Base-by-base conservation (phyloP, 2,797 vertebrate genomes). In the Crotalus adamanteus region DNA sequence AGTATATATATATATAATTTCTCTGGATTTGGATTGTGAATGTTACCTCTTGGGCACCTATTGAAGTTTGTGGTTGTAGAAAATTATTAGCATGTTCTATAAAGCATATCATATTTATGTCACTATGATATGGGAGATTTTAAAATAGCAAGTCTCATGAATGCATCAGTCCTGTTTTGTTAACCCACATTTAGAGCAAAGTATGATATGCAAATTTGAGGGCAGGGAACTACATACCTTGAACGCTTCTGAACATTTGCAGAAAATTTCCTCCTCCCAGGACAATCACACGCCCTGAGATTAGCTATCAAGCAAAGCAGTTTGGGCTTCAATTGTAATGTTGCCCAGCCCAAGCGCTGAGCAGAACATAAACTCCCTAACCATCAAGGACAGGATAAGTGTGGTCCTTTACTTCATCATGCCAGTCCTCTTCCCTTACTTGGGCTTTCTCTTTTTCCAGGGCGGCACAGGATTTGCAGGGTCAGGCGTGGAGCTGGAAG, bases 381-480 rank as follows among this genome's bases (percentile, higher is more conserved):
- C n/a, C 12, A 37, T 6, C n/a, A 9, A 4, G 57, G 60, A 28
- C 20, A 31, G 26, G 28, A 26, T 31, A 42, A 13, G 20, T 16
- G 20, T 55, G 18, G 42, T 18, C 12, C 28, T 22, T 28, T 7
- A 0, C 26, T 4, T 3, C 18, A 53, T 1, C 12, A 25, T 28
- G 7, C 26, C 9, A 12, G 18, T 13, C 12, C 0, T 2, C 31
- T 85, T 56, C 0, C 13, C 57, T 22, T 56, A 60, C 61, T 53
- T 53, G 2, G 16, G 9, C 2, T 4, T 6, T 26, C 1, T 47
- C 57, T 61, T 88, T n/a, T 86, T 93, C 22, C 95, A 99, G 98
- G 99, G 99, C 8, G 98, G 99, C 90, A 99, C 98, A 0, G 99
- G 99, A 92, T 99, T 98, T 3, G 97, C 98, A 0, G 98, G 97